Percentiles rank a stretch among this genome's conserved stretches.
Conservation (phyloP, 1,140 invertebrate genomes). For the Drosophila leontia region DNA sequence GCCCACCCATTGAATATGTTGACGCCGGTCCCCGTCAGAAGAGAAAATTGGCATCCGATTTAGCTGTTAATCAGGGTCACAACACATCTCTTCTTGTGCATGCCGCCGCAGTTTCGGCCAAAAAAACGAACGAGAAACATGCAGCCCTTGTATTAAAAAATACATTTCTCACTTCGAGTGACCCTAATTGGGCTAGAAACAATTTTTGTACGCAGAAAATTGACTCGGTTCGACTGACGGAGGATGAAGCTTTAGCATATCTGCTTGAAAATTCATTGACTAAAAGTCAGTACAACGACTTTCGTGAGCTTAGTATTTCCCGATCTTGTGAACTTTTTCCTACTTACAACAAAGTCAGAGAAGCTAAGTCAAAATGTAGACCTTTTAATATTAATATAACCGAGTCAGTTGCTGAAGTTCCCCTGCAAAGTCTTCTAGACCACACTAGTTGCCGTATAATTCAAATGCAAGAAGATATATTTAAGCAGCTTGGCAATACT, state of each 20-base stretch:
- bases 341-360: slow-evolving; percentile 29
- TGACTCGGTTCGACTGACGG: not conserved
- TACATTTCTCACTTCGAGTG: too few species aligned
- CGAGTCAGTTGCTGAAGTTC: slow-evolving; percentile 17
- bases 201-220: not conserved
- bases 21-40: too few species aligned
- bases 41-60: too few species aligned
- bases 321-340: slow-evolving; percentile 16
- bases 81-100: too few species aligned
- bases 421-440: slow-evolving; percentile 28
- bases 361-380: slow-evolving; percentile 34
- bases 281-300: not conserved
- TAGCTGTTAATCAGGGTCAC: too few species aligned
- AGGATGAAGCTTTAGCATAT: not conserved
- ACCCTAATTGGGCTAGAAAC: too few species aligned
- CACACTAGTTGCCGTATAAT: slow-evolving; percentile 20
- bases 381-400: slow-evolving; percentile 22
- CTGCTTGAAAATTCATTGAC: not conserved
- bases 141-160: too few species aligned
- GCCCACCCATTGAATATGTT: too few species aligned
- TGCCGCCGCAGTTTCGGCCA: too few species aligned
- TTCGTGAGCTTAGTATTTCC: not conserved
- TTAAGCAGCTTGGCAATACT: slow-evolving; percentile 23
- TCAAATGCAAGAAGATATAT: slow-evolving; percentile 30
- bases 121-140: too few species aligned